phyloP scores from a whole-genome alignment of 2,888 invertebrate species.

The Nesidiocoris tenuis region DNA sequence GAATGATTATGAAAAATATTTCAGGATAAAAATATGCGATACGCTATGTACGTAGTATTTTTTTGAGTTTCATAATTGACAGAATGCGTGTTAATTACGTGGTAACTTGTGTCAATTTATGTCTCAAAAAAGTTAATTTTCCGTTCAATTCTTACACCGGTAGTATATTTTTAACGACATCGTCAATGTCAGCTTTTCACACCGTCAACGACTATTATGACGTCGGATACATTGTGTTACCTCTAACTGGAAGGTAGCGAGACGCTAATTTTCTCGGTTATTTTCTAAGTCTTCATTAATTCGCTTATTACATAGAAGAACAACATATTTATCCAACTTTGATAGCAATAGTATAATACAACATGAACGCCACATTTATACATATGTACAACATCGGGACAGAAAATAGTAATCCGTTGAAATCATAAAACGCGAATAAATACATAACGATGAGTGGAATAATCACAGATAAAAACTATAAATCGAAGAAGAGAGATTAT shows the following conservation, averaged over 20 bases:
- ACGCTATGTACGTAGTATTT: constrained; percentile 1
- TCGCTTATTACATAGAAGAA: not conserved
- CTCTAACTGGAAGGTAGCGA: constrained; percentile 32
- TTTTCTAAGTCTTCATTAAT: constrained; percentile 21
- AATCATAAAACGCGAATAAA: no score
- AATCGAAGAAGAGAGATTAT: constrained; percentile 17
- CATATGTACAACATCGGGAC: not conserved
- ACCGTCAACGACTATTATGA: not conserved
- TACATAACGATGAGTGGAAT: not conserved
- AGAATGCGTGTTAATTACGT: constrained; percentile 25
- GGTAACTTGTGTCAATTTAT: constrained; percentile 36
- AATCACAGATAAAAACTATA: constrained; percentile 22
- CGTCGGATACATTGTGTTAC: constrained; percentile 1
- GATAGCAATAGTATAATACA: not conserved
- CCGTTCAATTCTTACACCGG: no score
- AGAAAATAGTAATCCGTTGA: no score
- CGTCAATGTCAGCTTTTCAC: no score
- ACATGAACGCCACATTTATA: not conserved
- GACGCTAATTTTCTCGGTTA: constrained; percentile 19
- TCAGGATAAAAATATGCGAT: constrained; percentile 38
- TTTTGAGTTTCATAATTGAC: constrained; percentile 42
- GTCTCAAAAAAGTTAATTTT: no score
- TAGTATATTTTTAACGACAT: no score
- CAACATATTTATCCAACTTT: not conserved
- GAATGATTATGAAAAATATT: constrained; percentile 41